Evolutionary conservation across 2,113 vertebrate genomes (phyloP).

Genomic region (Pholis gunnellus): DNA sequence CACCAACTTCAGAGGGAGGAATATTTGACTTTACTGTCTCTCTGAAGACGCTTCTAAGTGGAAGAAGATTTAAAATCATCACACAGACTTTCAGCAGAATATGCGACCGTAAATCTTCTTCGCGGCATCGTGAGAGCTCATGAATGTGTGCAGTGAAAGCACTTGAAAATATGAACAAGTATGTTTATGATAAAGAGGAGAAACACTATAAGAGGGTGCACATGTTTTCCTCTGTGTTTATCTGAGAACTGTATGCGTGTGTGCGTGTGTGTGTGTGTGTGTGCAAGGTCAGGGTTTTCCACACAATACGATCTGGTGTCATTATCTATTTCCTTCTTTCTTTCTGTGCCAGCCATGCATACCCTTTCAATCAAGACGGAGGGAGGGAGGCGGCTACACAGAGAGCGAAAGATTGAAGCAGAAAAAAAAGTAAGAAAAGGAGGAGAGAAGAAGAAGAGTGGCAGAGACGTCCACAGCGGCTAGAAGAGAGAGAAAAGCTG

Average conservation of each 20-base stretch:
- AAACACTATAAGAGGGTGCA: constrained; percentile 5
- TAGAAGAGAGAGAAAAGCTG: too few relatives aligned
- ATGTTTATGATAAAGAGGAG: constrained; percentile 25
- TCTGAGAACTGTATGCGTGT: not conserved
- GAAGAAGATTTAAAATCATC: constrained; percentile 34
- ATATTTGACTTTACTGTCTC: constrained; percentile 19
- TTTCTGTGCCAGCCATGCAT: constrained; percentile 70
- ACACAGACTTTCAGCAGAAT: constrained; percentile 14
- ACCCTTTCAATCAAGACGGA: constrained; percentile 69
- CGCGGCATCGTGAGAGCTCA: not conserved
- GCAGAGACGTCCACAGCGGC: not conserved
- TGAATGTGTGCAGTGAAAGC: not conserved
- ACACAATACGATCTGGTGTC: constrained; percentile 62
- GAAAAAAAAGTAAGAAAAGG: constrained; percentile 7
- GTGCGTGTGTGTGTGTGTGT: constrained; percentile 49
- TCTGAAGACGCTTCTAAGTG: constrained; percentile 33
- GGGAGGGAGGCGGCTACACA: constrained; percentile 46
- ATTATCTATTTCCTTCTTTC: constrained; percentile 73
- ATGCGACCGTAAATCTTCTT: constrained; percentile 16
- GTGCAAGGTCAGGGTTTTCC: constrained; percentile 77
- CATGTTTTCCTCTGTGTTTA: constrained; percentile 25
- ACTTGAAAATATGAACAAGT: constrained; percentile 12
- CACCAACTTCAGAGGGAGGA: not conserved
- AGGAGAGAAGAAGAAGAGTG: not conserved
- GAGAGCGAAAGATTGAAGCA: constrained; percentile 27